phyloP scores from a whole-genome alignment of 2,888 invertebrate species.

The Oegoconia quadripuncta region DNA sequence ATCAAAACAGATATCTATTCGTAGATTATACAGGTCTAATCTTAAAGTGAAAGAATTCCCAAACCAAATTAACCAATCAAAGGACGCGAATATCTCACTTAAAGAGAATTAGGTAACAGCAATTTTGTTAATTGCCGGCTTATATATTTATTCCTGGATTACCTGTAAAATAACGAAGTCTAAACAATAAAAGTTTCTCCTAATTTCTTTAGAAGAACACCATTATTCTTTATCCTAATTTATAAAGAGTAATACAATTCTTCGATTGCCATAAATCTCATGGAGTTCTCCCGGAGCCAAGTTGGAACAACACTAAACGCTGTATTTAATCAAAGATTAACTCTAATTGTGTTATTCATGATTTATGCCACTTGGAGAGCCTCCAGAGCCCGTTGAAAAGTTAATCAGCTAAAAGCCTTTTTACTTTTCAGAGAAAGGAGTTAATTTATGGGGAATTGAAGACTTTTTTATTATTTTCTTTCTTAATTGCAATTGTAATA shows the following conservation, averaged over 20 bases:
- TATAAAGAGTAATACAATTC: constrained; percentile 9
- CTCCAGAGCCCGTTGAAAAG: constrained; percentile 65
- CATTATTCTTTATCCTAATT: constrained; percentile 8
- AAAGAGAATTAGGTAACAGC: neutral
- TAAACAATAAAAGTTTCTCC: neutral
- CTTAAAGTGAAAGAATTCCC: too few species aligned
- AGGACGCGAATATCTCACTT: too few species aligned
- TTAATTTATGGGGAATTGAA: constrained; percentile 63
- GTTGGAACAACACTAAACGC: constrained; percentile 12
- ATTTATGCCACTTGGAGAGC: constrained; percentile 60
- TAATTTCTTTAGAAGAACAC: constrained; percentile 1
- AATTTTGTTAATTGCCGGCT: too few species aligned
- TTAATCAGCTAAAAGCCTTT: constrained; percentile 74
- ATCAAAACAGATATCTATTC: too few species aligned
- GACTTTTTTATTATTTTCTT: constrained; percentile 43
- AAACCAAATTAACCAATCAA: too few species aligned
- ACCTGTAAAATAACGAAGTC: neutral
- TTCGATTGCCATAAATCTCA: constrained; percentile 9
- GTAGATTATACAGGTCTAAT: too few species aligned
- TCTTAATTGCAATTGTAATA: constrained; percentile 44
- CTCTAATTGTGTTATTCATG: constrained; percentile 67
- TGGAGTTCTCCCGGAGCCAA: constrained; percentile 2
- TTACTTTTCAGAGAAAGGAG: constrained; percentile 58
- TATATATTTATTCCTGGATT: neutral
- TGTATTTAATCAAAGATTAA: constrained; percentile 54